Base-by-base conservation (phyloP, 1,140 invertebrate genomes). In the Cyclargus thomasi region DNA sequence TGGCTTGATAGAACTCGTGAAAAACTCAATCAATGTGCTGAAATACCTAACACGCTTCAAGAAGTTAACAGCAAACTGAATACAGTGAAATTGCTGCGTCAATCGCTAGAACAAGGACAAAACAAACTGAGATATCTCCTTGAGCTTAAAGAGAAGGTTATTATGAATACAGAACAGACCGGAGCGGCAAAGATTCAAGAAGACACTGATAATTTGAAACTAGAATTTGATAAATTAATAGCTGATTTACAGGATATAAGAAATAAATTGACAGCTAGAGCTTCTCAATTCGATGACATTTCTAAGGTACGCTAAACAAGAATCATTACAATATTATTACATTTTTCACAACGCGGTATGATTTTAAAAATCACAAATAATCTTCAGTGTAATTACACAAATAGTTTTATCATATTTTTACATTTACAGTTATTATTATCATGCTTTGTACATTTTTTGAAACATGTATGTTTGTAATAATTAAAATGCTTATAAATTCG, bases 81-180 rank as follows among this genome's bases (percentile, higher is more conserved):
- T 73, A 95, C 93, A 0, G 94, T 97, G 0, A 97, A 97, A 91
- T 92, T 93, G 14, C 93, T 98, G 36, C 92, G 96, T 16, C 96
- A 97, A 78, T 95, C 95, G 2, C 91, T 98, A 18, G 97, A 98
- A 81, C 96, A 97, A 78, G 97, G 96, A 0, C 96, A 98, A 79
- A 97, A 98, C 77, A 97, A 97, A 83, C 81, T 98, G 7, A 92
- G 96, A 16, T 98, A 98, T 82, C 94, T 96, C 47, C 83, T 97
- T n/a, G 97, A 98, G 77, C 87, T 98, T 0, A 98, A 97, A 85
- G 97, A 98, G 85, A 95, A 95, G 79, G 96, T 98, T 0, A 96
- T 97, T 4, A 94, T 97, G 92, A 97, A 97, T 78, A 98, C 97
- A 0, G 97, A 98, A 88, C 94, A 96, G 71, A 93, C 93, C 70